Percentiles rank a stretch among this genome's conserved stretches.
Conservation (phyloP, 1,140 invertebrate species). For the Euwallacea fornicatus region DNA sequence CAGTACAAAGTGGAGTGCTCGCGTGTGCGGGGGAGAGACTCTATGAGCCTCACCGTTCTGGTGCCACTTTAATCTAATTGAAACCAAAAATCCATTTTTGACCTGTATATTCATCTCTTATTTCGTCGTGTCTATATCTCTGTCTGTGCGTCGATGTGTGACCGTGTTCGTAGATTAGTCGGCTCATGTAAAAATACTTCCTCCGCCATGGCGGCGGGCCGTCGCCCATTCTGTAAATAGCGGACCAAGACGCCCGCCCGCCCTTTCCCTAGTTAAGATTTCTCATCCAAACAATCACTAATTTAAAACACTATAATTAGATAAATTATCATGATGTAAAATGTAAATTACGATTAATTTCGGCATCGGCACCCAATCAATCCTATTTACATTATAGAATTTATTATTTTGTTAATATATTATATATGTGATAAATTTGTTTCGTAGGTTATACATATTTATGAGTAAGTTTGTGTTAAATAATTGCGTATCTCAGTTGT, state of each 20-base stretch:
- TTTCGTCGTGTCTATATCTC: conserved; percentile 44
- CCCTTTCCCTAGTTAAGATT: conserved; percentile 46
- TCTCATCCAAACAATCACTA: conserved; percentile 52
- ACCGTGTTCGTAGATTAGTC: conserved; percentile 41
- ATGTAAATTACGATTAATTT: conserved; percentile 49
- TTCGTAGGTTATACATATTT: conserved; percentile 50
- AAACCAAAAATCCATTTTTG: conserved; percentile 61
- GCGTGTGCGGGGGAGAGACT: conserved; percentile 32
- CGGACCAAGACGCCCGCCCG: conserved; percentile 48
- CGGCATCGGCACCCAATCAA: conserved; percentile 52
- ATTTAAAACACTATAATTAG: conserved; percentile 47
- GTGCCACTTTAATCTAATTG: conserved; percentile 58
- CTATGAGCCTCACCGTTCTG: conserved; percentile 34
- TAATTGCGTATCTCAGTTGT: conserved; percentile 50
- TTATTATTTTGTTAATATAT: conserved; percentile 51
- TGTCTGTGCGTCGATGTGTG: conserved; percentile 46
- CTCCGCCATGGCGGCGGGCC: conserved; percentile 46
- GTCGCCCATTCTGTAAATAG: conserved; percentile 50
- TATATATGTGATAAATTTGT: conserved; percentile 55
- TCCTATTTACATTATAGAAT: conserved; percentile 43
- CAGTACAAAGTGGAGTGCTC: conserved; percentile 52
- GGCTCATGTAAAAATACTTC: conserved; percentile 45
- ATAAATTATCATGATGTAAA: conserved; percentile 41
- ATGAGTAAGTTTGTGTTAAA: conserved; percentile 52
- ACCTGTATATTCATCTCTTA: conserved; percentile 54